phyloP scores from a whole-genome alignment of 2,113 vertebrate species.

The Camarhynchus parvulus region DNA sequence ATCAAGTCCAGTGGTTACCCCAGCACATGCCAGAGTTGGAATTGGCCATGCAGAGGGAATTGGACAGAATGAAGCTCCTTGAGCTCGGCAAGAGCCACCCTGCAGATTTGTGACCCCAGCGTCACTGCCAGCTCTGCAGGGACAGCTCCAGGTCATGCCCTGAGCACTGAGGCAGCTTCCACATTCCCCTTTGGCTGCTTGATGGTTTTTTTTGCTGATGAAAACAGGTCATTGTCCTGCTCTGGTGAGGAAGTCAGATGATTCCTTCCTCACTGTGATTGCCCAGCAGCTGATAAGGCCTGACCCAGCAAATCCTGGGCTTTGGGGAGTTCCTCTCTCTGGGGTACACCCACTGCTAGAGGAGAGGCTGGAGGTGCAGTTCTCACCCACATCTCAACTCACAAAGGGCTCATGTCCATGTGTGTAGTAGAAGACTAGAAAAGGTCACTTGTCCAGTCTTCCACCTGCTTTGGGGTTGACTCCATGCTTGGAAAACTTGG shows the following conservation, averaged over 20 bases:
- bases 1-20: not conserved
- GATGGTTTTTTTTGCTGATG: not conserved
- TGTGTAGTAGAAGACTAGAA: too few relatives aligned
- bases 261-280: not conserved
- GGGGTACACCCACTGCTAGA: fast-evolving
- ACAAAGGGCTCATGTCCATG: fast-evolving
- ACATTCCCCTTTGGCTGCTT: not conserved
- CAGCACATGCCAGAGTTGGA: not conserved
- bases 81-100: fast-evolving
- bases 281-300: not conserved
- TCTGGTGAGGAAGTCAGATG: not conserved
- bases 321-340: not conserved
- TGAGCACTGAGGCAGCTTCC: not conserved
- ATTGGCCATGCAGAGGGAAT: not conserved
- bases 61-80: too few relatives aligned
- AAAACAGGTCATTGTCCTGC: not conserved
- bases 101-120: fast-evolving
- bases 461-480: not conserved
- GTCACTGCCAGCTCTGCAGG: not conserved
- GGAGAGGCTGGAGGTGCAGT: not conserved
- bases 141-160: not conserved
- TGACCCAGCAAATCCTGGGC: not conserved
- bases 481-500: not conserved
- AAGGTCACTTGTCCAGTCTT: not conserved
- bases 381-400: not conserved